phyloP scores from a whole-genome alignment of 2,888 invertebrate genomes.

The Mimumesa dahlbomi region DNA sequence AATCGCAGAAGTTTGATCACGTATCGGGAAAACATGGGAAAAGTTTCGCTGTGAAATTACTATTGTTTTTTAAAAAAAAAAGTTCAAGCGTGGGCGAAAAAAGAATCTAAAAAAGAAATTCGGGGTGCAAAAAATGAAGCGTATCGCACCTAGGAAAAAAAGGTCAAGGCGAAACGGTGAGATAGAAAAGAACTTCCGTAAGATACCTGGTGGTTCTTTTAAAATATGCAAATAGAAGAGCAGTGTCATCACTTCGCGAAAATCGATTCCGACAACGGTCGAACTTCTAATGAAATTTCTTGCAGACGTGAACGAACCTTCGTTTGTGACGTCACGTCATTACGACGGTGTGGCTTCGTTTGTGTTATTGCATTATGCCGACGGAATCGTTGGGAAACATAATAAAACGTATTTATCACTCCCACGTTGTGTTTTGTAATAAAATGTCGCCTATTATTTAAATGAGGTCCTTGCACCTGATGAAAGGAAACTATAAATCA shows the following conservation, averaged over 20 bases:
- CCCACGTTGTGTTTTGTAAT: slow-evolving; percentile 23
- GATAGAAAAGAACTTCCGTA: slow-evolving; percentile 34
- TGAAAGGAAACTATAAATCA: no score
- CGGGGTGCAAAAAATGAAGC: slow-evolving; percentile 16
- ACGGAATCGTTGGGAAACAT: background rate
- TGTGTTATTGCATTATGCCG: slow-evolving; percentile 1
- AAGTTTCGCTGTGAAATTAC: no score
- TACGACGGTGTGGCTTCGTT: background rate
- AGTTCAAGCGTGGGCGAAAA: background rate
- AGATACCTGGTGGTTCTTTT: no score
- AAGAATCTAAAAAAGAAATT: slow-evolving; percentile 17
- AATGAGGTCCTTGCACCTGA: slow-evolving; percentile 12
- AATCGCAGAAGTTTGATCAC: no score
- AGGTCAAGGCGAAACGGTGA: slow-evolving; percentile 41
- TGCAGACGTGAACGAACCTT: background rate
- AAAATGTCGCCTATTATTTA: slow-evolving; percentile 7
- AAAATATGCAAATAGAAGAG: slow-evolving; percentile 22
- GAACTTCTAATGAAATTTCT: slow-evolving; percentile 14
- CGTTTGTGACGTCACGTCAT: slow-evolving; percentile 2
- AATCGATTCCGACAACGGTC: slow-evolving; percentile 31
- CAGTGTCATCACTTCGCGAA: slow-evolving; percentile 10
- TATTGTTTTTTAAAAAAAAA: no score
- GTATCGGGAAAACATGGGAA: no score
- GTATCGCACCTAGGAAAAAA: slow-evolving; percentile 23
- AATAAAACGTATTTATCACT: slow-evolving; percentile 14